A percentile compares a stretch with the other conserved stretches of the same genome.
Conservation (phyloP, 2,113 vertebrate genomes). For the Azemiops feae region DNA sequence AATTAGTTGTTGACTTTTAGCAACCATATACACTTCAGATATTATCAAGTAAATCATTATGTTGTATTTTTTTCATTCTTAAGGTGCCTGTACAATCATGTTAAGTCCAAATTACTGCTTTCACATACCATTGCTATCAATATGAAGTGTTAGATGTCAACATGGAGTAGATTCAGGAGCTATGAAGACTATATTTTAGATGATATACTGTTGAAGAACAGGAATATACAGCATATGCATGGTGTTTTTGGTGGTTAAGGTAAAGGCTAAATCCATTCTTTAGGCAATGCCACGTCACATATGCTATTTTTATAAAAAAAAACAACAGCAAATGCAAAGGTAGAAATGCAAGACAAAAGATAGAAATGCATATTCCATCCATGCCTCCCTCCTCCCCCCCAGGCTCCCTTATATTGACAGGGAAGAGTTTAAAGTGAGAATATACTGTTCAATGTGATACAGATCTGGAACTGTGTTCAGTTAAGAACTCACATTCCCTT, state of each 20-base stretch:
- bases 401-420: background rate
- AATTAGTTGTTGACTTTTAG: background rate
- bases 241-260: background rate
- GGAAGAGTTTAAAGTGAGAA: background rate
- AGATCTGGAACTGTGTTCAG: background rate
- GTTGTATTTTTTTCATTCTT: background rate
- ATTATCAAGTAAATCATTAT: background rate
- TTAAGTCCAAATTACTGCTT: background rate
- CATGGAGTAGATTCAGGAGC: background rate
- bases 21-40: background rate
- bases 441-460: background rate
- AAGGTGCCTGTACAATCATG: background rate
- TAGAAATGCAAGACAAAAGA: background rate
- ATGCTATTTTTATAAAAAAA: background rate
- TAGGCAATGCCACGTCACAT: background rate
- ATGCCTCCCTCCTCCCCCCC: background rate
- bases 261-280: background rate
- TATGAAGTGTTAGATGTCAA: background rate
- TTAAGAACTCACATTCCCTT: background rate
- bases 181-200: background rate
- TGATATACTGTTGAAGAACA: background rate
- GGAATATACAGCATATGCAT: background rate
- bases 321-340: background rate
- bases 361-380: background rate
- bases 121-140: background rate